A percentile compares a stretch with the other conserved stretches of the same genome.
These are phyloP conservation scores for Ypsolopha scabrella DNA, from an alignment of 2,888 invertebrate species.

Conservation along the genomic window DNA sequence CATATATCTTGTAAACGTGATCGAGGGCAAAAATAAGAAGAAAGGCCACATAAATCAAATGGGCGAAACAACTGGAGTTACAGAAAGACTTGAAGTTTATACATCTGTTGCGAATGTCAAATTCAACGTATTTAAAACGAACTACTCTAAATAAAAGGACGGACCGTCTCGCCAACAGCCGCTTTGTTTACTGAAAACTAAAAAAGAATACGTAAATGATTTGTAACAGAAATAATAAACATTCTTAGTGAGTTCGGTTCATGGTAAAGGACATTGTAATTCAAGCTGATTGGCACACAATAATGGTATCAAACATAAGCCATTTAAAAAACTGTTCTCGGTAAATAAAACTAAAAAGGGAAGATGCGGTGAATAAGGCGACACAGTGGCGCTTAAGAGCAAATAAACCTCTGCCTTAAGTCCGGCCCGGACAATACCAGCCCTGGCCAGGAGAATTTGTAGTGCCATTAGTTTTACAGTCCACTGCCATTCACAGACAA, in stretches of 20 bases:
- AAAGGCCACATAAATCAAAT: neutral
- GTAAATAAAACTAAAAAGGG: slow-evolving; percentile 54
- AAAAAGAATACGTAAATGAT: slow-evolving; percentile 52
- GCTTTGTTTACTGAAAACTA: slow-evolving; percentile 50
- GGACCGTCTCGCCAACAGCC: slow-evolving; percentile 25
- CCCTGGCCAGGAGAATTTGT: slow-evolving; percentile 52
- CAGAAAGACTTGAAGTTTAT: neutral
- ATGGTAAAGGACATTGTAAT: slow-evolving; percentile 67
- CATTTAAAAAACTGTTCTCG: slow-evolving; percentile 63
- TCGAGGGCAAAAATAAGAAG: neutral
- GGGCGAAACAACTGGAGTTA: neutral
- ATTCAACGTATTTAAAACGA: slow-evolving; percentile 49
- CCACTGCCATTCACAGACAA: slow-evolving; percentile 1
- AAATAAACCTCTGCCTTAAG: slow-evolving; percentile 44
- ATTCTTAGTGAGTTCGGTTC: slow-evolving; percentile 56
- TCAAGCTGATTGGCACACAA: slow-evolving; percentile 70
- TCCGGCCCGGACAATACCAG: slow-evolving; percentile 49
- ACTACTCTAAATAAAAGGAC: slow-evolving; percentile 55
- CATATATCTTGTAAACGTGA: slow-evolving; percentile 3
- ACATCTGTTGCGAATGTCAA: slow-evolving; percentile 21
- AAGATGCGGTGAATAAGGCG: slow-evolving; percentile 21
- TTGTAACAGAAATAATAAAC: slow-evolving; percentile 57
- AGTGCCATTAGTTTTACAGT: slow-evolving; percentile 55
- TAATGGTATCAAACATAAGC: slow-evolving; percentile 68
- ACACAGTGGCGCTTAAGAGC: slow-evolving; percentile 39